Evolutionary conservation across 1,140 invertebrate species (phyloP).

Genomic region (Neotoxoptera formosana): DNA sequence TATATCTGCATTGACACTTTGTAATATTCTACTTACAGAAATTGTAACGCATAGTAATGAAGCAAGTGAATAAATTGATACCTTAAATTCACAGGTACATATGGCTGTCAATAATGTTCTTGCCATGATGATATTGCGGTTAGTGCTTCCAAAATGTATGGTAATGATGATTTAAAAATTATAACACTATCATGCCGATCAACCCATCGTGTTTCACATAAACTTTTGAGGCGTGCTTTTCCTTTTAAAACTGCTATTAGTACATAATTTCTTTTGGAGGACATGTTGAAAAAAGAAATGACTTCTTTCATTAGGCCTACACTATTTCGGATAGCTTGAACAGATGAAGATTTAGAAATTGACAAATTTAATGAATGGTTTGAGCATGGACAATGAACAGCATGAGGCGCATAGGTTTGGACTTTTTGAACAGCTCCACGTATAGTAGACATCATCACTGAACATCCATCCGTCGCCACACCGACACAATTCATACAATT

Average conservation of each 20-base stretch:
- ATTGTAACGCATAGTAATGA: no score
- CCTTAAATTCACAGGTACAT: not conserved
- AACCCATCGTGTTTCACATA: conserved; percentile 38
- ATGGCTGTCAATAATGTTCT: not conserved
- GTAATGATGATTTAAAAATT: not conserved
- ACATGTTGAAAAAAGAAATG: not conserved
- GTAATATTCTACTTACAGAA: no score
- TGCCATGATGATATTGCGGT: not conserved
- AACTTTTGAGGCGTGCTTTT: not conserved
- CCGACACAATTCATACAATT: no score
- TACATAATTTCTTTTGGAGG: conserved; percentile 31
- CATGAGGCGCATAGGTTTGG: not conserved
- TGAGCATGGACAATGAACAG: conserved; percentile 10
- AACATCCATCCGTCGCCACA: not conserved
- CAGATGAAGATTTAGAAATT: not conserved
- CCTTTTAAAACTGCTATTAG: not conserved
- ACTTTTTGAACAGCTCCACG: not conserved
- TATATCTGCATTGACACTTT: no score
- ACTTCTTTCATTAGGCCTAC: conserved; percentile 14
- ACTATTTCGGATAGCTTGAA: conserved; percentile 14
- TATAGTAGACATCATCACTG: not conserved
- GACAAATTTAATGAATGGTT: conserved; percentile 18
- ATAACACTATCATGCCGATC: not conserved
- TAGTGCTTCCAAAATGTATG: conserved; percentile 13
- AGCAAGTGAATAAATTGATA: not conserved